Conservation (phyloP, 2,888 invertebrate species). For the Dermolepida albohirtum region DNA sequence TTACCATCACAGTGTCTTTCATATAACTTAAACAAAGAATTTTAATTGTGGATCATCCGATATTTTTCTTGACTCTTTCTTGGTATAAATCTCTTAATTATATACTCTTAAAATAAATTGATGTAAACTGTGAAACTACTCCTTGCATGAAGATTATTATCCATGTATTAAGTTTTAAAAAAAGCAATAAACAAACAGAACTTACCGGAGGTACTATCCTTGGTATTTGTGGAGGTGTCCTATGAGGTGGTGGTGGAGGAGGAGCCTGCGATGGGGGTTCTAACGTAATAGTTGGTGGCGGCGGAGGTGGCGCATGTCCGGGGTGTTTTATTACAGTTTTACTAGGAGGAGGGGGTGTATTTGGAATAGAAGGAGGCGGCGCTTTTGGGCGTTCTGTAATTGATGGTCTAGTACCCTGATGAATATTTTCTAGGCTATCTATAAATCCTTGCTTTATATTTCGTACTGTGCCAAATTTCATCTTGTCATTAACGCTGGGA, state of each 20-base stretch:
- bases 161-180: too few species aligned
- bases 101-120: too few species aligned
- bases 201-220: slow-evolving; percentile 58
- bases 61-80: too few species aligned
- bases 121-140: too few species aligned
- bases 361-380: slow-evolving; percentile 62
- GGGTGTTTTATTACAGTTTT: slow-evolving; percentile 57
- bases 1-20: too few species aligned
- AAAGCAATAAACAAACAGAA: too few species aligned
- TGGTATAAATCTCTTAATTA: too few species aligned
- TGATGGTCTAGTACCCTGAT: slow-evolving; percentile 55
- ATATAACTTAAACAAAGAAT: too few species aligned
- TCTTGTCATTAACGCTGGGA: slow-evolving; percentile 55
- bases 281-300: slow-evolving; percentile 46
- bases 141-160: too few species aligned
- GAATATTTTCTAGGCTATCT: slow-evolving; percentile 55
- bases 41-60: too few species aligned
- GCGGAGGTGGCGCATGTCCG: slow-evolving; percentile 55
- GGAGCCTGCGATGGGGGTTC: slow-evolving; percentile 51
- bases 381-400: slow-evolving; percentile 60
- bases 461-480: slow-evolving; percentile 63
- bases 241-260: slow-evolving; percentile 56
- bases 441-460: slow-evolving; percentile 69
- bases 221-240: slow-evolving; percentile 54
- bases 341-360: slow-evolving; percentile 65